These are phyloP conservation scores for Melipona quadrifasciata DNA, from an alignment of 1,140 invertebrate species.

Conservation along the genomic window DNA sequence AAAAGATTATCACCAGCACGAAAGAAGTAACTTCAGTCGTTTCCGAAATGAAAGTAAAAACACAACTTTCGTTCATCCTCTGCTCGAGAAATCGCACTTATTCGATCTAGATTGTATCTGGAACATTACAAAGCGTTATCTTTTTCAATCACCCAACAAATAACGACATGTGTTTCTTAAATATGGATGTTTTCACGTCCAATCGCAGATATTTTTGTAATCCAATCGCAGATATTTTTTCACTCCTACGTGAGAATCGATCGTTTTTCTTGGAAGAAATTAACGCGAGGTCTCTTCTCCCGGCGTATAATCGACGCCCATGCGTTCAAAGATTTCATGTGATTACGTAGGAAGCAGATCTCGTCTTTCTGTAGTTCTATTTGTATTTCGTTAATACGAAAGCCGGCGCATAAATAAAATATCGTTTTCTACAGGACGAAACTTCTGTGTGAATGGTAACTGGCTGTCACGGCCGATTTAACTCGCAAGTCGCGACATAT, in stretches of 20 bases:
- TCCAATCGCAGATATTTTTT: slow-evolving; percentile 19
- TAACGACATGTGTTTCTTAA: not conserved
- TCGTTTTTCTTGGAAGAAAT: slow-evolving; percentile 39
- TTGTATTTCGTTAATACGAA: slow-evolving; percentile 2
- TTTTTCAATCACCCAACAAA: not conserved
- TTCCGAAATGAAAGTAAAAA: slow-evolving; percentile 48
- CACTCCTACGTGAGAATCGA: slow-evolving; percentile 47
- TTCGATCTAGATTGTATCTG: slow-evolving; percentile 39
- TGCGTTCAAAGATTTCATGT: slow-evolving; percentile 11
- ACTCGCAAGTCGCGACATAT: not conserved
- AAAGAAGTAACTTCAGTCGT: slow-evolving; percentile 16
- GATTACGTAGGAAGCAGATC: slow-evolving; percentile 56
- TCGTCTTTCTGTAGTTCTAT: slow-evolving; percentile 29
- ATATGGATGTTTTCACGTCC: not conserved
- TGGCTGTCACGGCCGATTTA: not conserved
- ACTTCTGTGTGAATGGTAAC: slow-evolving; percentile 24
- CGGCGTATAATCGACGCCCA: slow-evolving; percentile 49
- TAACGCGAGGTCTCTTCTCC: slow-evolving; percentile 20
- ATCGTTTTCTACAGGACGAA: slow-evolving; percentile 10
- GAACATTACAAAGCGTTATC: slow-evolving; percentile 1
- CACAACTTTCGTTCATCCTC: slow-evolving; percentile 43
- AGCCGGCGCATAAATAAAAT: slow-evolving; percentile 45
- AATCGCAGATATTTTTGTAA: slow-evolving; percentile 19
- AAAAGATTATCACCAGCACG: slow-evolving; percentile 32
- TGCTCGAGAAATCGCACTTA: not conserved